Base-by-base conservation (phyloP, 2,113 vertebrate genomes). In the Rhombomys opimus region DNA sequence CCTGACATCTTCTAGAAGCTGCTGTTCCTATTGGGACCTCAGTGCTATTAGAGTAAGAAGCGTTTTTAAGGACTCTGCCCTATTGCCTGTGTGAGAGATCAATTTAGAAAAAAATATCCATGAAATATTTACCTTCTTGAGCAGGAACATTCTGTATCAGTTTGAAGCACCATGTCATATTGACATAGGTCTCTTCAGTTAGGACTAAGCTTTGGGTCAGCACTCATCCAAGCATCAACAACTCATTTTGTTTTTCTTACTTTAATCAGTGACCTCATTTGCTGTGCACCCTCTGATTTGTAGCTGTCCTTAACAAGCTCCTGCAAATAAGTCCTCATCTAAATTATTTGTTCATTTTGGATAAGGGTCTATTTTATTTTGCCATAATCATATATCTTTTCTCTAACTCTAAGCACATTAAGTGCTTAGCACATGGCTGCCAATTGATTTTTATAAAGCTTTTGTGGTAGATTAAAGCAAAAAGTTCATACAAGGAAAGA, bases 401-500 rank as follows among this genome's bases (percentile, higher is more conserved):
- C 82, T 94, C n/a, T 90, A 61, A 72, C 9, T 61, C 75, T 63
- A 94, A 87, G 59, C 27, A 84, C 35, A 63, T 52, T 67, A 90
- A 70, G 54, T 0, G 5, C 38, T 87, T 10, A 65, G 13, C 72
- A 94, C 3, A n/a, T 32, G 3, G 57, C 61, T 95, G 61, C 46
- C 77, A 81, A 70, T 38, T 95, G 68, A 73, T 72, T 92, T 78
- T 52, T 77, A 67, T 72, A 35, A 46, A 30, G 3, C 61, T 80
- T 90, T 52, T 93, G 63, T 87, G 65, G 32, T 59, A 50, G n/a
- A 80, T 84, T 61, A 96, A 95, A 95, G 80, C 10, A 76, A 92
- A 90, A 82, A 41, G 22, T 67, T 93, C 92, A 80, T 38, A 85
- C 14, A 84, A 68, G 30, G 17, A 73, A 46, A 46, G 18, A 59